Evolutionary conservation across 1,140 invertebrate genomes (phyloP).

Genomic region (Eriocheir sinensis): DNA sequence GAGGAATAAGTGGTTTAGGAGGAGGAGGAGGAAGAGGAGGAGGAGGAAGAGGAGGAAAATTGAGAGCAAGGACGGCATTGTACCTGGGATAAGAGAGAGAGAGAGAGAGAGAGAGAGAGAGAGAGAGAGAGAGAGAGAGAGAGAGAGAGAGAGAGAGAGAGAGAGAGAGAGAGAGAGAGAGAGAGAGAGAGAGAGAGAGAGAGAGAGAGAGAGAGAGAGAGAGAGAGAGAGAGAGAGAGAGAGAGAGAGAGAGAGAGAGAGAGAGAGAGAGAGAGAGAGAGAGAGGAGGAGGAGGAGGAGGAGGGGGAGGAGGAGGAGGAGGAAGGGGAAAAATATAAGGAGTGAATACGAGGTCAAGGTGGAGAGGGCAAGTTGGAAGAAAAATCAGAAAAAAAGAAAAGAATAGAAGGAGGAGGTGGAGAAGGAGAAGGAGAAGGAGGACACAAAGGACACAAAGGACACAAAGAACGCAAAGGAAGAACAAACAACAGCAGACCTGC

Average conservation of each 20-base stretch:
- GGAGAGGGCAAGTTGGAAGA: not conserved
- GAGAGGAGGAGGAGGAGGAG: not conserved
- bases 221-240: constrained; percentile 29
- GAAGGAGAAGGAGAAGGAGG: not conserved
- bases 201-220: not conserved
- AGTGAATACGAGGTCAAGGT: not conserved
- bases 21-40: not conserved
- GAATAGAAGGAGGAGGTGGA: not conserved
- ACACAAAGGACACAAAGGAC: not conserved
- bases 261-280: constrained; percentile 11
- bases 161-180: too few species aligned
- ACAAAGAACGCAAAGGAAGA: not conserved
- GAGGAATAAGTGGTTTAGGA: too few species aligned
- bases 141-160: not conserved
- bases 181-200: not conserved
- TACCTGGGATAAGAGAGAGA: too few species aligned
- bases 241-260: constrained; percentile 18
- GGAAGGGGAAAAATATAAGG: not conserved
- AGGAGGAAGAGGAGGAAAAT: too few species aligned
- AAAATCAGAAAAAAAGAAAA: not conserved
- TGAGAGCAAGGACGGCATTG: too few species aligned
- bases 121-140: not conserved
- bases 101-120: constrained; percentile 26
- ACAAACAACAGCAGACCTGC: too few species aligned
- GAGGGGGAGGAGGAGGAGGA: not conserved